These are phyloP conservation scores for Atta cephalotes DNA, from an alignment of 1,140 invertebrate species.

Conservation along the genomic window DNA sequence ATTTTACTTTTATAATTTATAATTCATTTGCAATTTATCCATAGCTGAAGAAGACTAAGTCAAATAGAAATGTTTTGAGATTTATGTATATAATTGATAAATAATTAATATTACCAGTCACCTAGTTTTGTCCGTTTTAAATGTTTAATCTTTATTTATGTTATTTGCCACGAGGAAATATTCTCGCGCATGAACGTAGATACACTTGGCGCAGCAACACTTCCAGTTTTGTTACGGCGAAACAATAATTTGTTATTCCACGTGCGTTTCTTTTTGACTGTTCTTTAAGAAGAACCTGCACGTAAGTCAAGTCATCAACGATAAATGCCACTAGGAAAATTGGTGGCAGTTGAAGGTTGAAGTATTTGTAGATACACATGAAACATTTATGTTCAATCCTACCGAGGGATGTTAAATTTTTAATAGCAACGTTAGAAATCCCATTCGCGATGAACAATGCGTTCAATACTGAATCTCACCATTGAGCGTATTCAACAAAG, in stretches of 20 bases:
- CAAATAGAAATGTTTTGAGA: no score
- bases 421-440: conserved; percentile 66
- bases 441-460: conserved; percentile 29
- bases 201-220: conserved; percentile 1
- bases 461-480: conserved; percentile 28
- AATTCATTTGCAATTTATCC: no score
- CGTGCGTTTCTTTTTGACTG: conserved; percentile 28
- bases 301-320: conserved; percentile 8
- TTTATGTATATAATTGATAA: no score
- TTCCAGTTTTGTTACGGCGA: conserved; percentile 27
- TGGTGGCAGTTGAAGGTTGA: neutral
- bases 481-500: conserved; percentile 2
- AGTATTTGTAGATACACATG: neutral
- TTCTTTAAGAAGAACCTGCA: neutral
- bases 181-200: neutral
- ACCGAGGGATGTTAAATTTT: conserved; percentile 60
- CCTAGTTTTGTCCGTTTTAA: no score
- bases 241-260: conserved; percentile 25
- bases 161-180: neutral
- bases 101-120: no score
- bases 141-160: no score
- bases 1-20: no score
- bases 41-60: no score
- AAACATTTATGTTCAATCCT: conserved; percentile 59
- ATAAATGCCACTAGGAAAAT: conserved; percentile 52